Evolutionary conservation across 2,797 vertebrate genomes (phyloP), one percentile per base, ranked within the genome.

Genomic region (Myripristis jacobus): DNA sequence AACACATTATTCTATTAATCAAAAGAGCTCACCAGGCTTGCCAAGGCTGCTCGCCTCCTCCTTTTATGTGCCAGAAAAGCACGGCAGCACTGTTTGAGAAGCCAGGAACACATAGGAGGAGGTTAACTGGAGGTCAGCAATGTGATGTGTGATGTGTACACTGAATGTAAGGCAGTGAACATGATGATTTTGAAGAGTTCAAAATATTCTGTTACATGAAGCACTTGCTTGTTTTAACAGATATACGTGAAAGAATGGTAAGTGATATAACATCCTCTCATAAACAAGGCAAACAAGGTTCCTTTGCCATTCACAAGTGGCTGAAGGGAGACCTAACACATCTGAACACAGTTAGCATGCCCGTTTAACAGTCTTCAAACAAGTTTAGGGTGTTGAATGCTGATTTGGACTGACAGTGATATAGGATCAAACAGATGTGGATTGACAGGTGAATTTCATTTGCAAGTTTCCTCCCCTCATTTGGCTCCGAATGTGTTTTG

Each of bases 401-500:
- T 71, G 69, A 80, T 79, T 70, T 11, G 51, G 58, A 62, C 52
- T 81, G 80, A 81, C 86, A 80, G 67, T 16, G 16, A 77, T 69
- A 46, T 31, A 44, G 68, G 75, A 87, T 86, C 81, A 87, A 82
- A 89, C 70, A 65, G 31, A 85, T 79, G 55, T 73, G 57, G 85
- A 91, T 82, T 87, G 89, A 88, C 84, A 79, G 70, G 61, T 68
- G 75, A 80, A 85, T 88, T 83, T 81, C 61, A 85, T 90, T 86
- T 87, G 80, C 78, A 80, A 54, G 44, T 79, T 73, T 65, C 27
- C 67, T 44, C 18, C 2, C 27, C 62, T 74, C 58, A 67, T 83
- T 89, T 75, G 52, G 41, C 66, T 65, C 27, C 9, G 31, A 77
- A 53, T 72, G 75, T 69, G 83, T 77, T 81, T 83, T 68, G 79